Base-by-base conservation (phyloP, 92 coral and sea anemone genomes). In the Ricordea florida region DNA sequence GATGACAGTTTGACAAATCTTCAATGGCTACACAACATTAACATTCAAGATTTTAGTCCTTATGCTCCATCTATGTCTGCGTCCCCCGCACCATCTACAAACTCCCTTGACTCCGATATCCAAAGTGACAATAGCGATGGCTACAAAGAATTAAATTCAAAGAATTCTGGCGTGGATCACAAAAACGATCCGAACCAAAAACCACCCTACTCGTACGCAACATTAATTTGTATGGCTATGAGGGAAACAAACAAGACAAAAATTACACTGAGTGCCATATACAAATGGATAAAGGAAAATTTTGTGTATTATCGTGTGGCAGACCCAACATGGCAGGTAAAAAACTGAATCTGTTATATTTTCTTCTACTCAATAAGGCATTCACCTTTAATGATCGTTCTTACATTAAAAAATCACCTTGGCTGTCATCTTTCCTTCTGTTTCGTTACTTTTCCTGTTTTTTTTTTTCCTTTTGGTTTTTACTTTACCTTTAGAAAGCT, bases 271-370 rank as follows among this genome's bases (percentile, higher is more conserved):
- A 96, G 97, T 44, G 93, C 99, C 1, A 96, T 96, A 36, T 96
- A 96, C 76, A 96, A 96, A 61, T 96, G 99, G 99, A 96, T 96
- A 47, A 90, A 93, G 20, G 99, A 96, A 21, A 92, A 92, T 53
- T 96, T 92, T 44, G 85, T 96, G 91, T 96, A 92, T 52, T 96
- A 92, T 74, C 47, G 97, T 37, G 58, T 85, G 9, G 99, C 99
- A 6, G 99, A 96, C 42, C 99, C 99, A 1, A 96, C 99, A 0
- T 96, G 99, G 99, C 99, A 96, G 90, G 99, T 96, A 80, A 44
- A 85, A 14, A 40, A n/a, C 14, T 20, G 6, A 16, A 10, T 13
- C 5, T 40, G 53, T 60, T 8, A 28, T 2, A 1, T 30, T 11
- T 28, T n/a, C 15, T 22, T 25, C 55, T 15, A 23, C 57, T 53